Evolutionary conservation across 2,113 vertebrate genomes (phyloP).

Genomic region (Turdus rufiventris): DNA sequence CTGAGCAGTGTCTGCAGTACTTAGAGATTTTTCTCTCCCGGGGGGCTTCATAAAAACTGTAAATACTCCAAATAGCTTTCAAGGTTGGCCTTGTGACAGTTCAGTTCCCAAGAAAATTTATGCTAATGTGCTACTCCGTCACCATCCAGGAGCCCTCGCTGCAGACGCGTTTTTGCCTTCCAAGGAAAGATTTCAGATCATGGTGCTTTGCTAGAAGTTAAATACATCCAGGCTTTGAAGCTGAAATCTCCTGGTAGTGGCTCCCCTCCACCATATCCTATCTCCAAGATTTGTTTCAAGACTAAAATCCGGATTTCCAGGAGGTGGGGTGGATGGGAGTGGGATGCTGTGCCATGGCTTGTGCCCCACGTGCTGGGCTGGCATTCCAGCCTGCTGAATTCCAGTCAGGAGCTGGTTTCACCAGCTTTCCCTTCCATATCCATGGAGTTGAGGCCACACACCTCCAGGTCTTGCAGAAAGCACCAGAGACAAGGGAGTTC

Average conservation of each 20-base stretch:
- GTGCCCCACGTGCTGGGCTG: background rate
- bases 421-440: background rate
- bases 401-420: fast-evolving
- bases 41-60: conserved; percentile 66
- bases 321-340: background rate
- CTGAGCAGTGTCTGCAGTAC: conserved; percentile 44
- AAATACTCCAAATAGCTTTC: conserved; percentile 73
- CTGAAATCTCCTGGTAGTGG: background rate
- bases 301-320: fast-evolving
- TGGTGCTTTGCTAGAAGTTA: conserved; percentile 52
- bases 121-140: conserved; percentile 63
- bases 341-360: background rate
- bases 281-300: background rate
- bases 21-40: conserved; percentile 64
- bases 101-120: conserved; percentile 63
- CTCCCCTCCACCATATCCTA: background rate
- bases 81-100: conserved; percentile 54
- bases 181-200: conserved; percentile 35
- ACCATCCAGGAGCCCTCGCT: conserved; percentile 59
- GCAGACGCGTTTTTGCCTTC: conserved; percentile 7
- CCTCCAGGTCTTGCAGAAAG: background rate
- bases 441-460: background rate
- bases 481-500: background rate
- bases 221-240: background rate
- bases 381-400: background rate